Conservation (phyloP, 2,888 invertebrate genomes). For the Selenia dentaria region DNA sequence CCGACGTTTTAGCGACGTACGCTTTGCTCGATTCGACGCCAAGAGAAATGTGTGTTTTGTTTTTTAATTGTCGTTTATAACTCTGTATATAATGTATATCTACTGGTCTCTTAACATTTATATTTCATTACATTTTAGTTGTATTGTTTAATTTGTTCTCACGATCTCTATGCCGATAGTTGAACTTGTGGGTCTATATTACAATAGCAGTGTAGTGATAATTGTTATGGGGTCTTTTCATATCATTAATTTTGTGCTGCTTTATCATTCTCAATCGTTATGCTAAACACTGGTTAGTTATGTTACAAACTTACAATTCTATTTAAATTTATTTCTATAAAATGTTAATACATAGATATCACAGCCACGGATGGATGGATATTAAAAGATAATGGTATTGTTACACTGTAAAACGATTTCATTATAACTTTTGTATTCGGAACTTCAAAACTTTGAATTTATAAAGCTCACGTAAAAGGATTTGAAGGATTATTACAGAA, state of each 20-base stretch:
- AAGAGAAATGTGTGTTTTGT: conserved; percentile 29
- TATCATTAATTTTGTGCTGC: background rate
- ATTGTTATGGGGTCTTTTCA: too few relatives aligned
- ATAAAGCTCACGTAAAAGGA: background rate
- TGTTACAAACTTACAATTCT: too few relatives aligned
- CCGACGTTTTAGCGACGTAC: conserved; percentile 25
- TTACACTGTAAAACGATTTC: too few relatives aligned
- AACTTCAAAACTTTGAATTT: background rate
- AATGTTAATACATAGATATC: too few relatives aligned
- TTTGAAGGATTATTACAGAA: background rate
- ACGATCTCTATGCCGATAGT: conserved; percentile 1
- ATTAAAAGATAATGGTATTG: too few relatives aligned
- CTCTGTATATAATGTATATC: too few relatives aligned
- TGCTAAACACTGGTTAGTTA: background rate
- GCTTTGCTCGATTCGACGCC: conserved; percentile 23
- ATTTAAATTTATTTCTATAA: too few relatives aligned
- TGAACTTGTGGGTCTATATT: background rate
- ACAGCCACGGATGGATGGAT: too few relatives aligned
- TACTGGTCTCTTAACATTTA: background rate
- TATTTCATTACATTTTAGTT: background rate
- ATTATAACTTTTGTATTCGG: too few relatives aligned
- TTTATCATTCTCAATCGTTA: background rate
- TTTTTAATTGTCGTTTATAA: conserved; percentile 1
- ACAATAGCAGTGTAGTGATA: background rate
- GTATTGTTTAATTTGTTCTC: conserved; percentile 3